Evolutionary conservation across 2,888 invertebrate genomes (phyloP).

Genomic region (Drosophila quinaria): DNA sequence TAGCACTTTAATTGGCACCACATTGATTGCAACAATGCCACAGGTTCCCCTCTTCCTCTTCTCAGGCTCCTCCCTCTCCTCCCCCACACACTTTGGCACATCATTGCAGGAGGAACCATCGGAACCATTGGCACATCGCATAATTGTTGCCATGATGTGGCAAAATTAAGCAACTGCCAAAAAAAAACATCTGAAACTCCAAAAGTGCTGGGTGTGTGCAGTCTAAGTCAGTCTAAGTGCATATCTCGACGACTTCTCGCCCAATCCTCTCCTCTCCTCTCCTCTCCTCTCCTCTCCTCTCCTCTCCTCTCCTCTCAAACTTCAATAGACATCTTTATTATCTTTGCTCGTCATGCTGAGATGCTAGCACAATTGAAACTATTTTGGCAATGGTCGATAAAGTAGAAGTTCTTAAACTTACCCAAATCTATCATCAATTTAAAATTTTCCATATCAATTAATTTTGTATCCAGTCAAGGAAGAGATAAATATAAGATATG

Average conservation of each 20-base stretch:
- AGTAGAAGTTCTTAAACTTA: slow-evolving; percentile 1
- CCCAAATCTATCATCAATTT: neutral
- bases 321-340: neutral
- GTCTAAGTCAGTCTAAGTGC: slow-evolving; percentile 26
- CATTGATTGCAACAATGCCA: slow-evolving; percentile 50
- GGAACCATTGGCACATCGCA: slow-evolving; percentile 54
- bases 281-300: neutral
- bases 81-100: neutral
- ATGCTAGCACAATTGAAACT: slow-evolving; percentile 3
- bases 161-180: slow-evolving; percentile 51
- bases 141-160: slow-evolving; percentile 65
- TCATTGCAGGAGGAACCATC: slow-evolving; percentile 21
- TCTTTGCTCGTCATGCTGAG: slow-evolving; percentile 32
- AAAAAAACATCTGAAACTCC: slow-evolving; percentile 1
- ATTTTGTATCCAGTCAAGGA: no score
- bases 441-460: no score
- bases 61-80: neutral
- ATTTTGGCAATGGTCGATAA: neutral
- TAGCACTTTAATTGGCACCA: slow-evolving; percentile 76
- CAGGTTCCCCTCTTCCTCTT: neutral
- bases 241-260: slow-evolving; percentile 15
- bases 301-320: neutral
- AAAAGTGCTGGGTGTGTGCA: slow-evolving; percentile 60
- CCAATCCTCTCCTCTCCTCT: neutral
- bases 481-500: no score